These are phyloP conservation scores for Eupelmus urozonus DNA, from an alignment of 2,888 invertebrate species.

Conservation along the genomic window DNA sequence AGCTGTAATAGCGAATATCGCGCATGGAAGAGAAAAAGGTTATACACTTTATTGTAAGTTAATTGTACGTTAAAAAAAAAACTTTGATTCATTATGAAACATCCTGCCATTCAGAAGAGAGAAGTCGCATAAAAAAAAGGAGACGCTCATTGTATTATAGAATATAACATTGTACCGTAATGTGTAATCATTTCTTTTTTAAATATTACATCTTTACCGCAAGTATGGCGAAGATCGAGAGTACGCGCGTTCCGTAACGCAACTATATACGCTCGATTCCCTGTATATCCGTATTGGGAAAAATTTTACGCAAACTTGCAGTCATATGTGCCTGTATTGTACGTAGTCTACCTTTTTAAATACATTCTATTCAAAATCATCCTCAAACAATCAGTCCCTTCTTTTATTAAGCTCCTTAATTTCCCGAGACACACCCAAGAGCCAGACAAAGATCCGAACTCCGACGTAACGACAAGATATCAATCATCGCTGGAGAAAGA, in stretches of 20 bases:
- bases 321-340: too few relatives aligned
- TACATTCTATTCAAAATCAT: too few relatives aligned
- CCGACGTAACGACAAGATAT: too few relatives aligned
- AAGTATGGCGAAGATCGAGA: not conserved
- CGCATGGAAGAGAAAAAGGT: constrained; percentile 6
- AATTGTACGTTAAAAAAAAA: constrained; percentile 46
- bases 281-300: not conserved
- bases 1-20: too few relatives aligned
- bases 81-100: constrained; percentile 53
- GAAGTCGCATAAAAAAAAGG: not conserved
- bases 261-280: too few relatives aligned
- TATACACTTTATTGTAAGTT: constrained; percentile 26
- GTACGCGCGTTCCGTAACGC: too few relatives aligned
- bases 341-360: too few relatives aligned
- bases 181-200: constrained; percentile 32
- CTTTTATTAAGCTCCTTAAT: too few relatives aligned
- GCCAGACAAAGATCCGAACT: too few relatives aligned
- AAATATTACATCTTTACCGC: constrained; percentile 15
- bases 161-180: constrained; percentile 26
- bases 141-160: constrained; percentile 18
- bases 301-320: not conserved
- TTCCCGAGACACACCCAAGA: too few relatives aligned
- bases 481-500: too few relatives aligned
- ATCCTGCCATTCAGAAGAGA: constrained; percentile 44
- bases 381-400: too few relatives aligned